Conservation (phyloP, 2,113 vertebrate genomes). For the Sinocyclocheilus grahami region DNA sequence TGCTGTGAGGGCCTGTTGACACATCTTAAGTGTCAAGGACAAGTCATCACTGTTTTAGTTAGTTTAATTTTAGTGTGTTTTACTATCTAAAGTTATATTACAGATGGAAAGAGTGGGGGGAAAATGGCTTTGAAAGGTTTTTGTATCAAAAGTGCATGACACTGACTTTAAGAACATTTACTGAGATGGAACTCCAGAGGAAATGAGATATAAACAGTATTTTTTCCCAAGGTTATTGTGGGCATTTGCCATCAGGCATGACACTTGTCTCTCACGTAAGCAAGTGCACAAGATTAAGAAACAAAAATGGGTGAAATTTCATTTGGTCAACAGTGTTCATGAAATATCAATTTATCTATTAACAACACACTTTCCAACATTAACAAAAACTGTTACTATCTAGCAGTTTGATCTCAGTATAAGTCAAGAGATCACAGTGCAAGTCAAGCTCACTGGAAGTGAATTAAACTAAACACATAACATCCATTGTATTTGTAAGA, state of each 20-base stretch:
- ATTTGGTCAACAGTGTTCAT: slow-evolving; percentile 35
- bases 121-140: background rate
- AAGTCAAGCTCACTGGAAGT: slow-evolving; percentile 7
- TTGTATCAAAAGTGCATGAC: background rate
- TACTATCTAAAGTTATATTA: background rate
- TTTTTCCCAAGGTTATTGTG: background rate
- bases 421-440: slow-evolving; percentile 17
- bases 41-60: slow-evolving; percentile 2
- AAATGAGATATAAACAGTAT: slow-evolving; percentile 38
- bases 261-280: slow-evolving; percentile 1
- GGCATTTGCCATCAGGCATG: background rate
- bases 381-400: slow-evolving; percentile 41
- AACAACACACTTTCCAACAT: slow-evolving; percentile 31
- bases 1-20: slow-evolving; percentile 45
- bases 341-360: slow-evolving; percentile 31
- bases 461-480: slow-evolving; percentile 32
- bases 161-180: background rate
- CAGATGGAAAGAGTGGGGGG: background rate
- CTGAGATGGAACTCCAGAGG: background rate
- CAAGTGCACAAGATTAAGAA: background rate
- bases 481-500: background rate
- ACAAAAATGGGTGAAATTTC: slow-evolving; percentile 17
- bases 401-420: background rate
- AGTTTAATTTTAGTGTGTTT: too few relatives aligned
- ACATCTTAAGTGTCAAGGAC: slow-evolving; percentile 34